Conservation (phyloP, 2,888 invertebrate species). For the Pollenia labialis region DNA sequence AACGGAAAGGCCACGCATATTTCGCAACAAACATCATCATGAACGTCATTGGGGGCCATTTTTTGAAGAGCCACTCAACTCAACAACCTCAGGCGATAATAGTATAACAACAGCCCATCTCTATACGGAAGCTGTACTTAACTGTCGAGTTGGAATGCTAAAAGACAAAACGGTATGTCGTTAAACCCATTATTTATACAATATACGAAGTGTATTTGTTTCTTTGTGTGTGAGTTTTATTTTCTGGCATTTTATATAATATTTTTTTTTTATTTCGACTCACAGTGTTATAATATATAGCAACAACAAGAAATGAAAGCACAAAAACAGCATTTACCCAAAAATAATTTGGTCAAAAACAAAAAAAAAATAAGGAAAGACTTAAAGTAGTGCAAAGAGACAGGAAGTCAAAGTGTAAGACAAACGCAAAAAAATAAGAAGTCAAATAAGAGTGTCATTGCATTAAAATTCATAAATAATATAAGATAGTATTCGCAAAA, state of each 20-base stretch:
- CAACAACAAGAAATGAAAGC: constrained; percentile 1
- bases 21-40: constrained; percentile 86
- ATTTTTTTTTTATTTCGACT: constrained; percentile 1
- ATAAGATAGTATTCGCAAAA: constrained; percentile 11
- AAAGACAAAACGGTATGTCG: constrained; percentile 88
- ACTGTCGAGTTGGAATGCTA: constrained; percentile 89
- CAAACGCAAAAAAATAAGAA: constrained; percentile 11
- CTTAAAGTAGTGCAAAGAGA: constrained; percentile 28
- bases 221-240: constrained; percentile 1
- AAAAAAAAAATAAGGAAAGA: not conserved
- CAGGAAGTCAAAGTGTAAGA: constrained; percentile 26
- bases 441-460: constrained; percentile 20
- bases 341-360: not conserved
- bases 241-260: not conserved
- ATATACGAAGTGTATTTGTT: constrained; percentile 1
- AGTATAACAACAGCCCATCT: constrained; percentile 87
- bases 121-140: constrained; percentile 87
- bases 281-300: not conserved
- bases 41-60: constrained; percentile 90
- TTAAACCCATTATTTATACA: constrained; percentile 65
- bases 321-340: constrained; percentile 13
- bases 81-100: constrained; percentile 85
- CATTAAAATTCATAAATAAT: constrained; percentile 58
- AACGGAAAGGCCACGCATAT: constrained; percentile 79
- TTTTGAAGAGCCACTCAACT: constrained; percentile 86